These are phyloP conservation scores for Gymnoscopelus braueri DNA, from an alignment of 2,797 vertebrate species.

Conservation along the genomic window DNA sequence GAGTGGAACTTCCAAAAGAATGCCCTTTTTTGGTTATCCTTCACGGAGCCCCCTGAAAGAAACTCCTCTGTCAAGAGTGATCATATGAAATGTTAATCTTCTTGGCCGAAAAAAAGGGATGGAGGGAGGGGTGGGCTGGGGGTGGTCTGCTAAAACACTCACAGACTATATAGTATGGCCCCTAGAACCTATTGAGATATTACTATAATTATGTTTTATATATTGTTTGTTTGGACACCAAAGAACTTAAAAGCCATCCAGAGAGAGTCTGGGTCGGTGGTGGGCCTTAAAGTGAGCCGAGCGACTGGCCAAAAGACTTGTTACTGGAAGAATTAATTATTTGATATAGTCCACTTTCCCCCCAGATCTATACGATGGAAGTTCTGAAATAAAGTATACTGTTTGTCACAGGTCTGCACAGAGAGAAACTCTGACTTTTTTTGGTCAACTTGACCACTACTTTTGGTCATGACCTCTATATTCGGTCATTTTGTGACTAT, in stretches of 20 bases:
- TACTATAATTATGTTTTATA: conserved; percentile 11
- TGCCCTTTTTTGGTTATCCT: conserved; percentile 91
- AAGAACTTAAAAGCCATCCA: not conserved
- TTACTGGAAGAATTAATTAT: too few species aligned
- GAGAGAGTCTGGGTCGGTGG: too few species aligned
- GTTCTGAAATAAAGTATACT: too few species aligned
- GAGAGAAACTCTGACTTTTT: too few species aligned
- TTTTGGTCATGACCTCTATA: too few species aligned
- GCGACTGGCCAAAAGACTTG: too few species aligned
- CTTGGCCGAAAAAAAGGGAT: conserved; percentile 55
- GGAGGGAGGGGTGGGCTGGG: not conserved
- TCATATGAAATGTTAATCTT: conserved; percentile 91
- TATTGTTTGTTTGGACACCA: conserved; percentile 2
- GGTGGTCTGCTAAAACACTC: conserved; percentile 50
- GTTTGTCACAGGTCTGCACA: too few species aligned
- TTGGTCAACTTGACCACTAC: too few species aligned
- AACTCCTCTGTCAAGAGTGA: conserved; percentile 89
- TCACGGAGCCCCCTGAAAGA: conserved; percentile 85
- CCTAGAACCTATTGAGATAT: conserved; percentile 31
- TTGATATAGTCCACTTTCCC: too few species aligned
- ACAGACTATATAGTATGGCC: conserved; percentile 14
- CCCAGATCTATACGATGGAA: too few species aligned
- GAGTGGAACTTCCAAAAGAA: conserved; percentile 73
- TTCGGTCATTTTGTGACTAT: not conserved
- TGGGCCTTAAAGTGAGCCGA: too few species aligned